These are phyloP conservation scores for Diplogasteroides magnus DNA, from an alignment of 1,140 invertebrate species.

Conservation along the genomic window DNA sequence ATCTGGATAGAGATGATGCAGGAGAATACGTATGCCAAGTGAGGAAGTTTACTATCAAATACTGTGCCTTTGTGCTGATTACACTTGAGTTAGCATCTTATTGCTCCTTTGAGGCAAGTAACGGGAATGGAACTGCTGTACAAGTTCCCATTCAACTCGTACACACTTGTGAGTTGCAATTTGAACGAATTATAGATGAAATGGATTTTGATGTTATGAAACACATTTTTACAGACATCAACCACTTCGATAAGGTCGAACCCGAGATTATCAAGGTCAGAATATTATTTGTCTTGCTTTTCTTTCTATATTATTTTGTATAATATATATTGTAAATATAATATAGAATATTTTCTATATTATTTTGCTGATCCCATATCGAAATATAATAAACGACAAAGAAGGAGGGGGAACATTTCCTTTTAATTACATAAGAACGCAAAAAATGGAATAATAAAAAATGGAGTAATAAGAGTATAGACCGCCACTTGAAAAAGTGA, in stretches of 20 bases:
- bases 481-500: too few species aligned
- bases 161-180: slow-evolving; percentile 65
- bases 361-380: background rate
- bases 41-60: background rate
- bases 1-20: slow-evolving; percentile 60
- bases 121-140: slow-evolving; percentile 85
- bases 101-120: slow-evolving; percentile 89
- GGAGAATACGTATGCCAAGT: slow-evolving; percentile 76
- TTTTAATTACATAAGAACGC: too few species aligned
- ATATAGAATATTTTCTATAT: too few species aligned
- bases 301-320: too few species aligned
- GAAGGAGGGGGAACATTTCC: slow-evolving; percentile 1
- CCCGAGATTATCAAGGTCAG: slow-evolving; percentile 8
- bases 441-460: too few species aligned
- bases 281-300: too few species aligned
- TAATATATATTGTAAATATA: background rate
- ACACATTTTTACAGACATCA: slow-evolving; percentile 3
- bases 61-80: background rate
- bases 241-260: slow-evolving; percentile 9
- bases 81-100: too few species aligned
- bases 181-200: background rate
- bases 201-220: background rate
- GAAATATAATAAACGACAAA: background rate
- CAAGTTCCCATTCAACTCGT: slow-evolving; percentile 88
- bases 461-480: too few species aligned